Conservation (phyloP, 2,888 invertebrate species). For the Marronus borbonicus region DNA sequence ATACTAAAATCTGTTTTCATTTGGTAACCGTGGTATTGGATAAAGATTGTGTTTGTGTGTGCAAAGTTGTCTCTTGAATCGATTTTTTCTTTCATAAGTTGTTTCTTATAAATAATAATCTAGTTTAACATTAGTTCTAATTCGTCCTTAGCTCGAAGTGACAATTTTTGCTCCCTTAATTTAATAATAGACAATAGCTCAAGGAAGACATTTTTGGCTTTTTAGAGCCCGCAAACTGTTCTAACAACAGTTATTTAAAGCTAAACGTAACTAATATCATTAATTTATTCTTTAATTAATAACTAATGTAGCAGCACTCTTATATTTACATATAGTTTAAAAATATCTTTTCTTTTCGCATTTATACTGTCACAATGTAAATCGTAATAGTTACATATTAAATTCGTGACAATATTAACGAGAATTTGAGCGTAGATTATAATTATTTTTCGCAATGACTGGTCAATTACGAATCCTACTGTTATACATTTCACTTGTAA, state of each 20-base stretch:
- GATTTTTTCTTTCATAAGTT: constrained; percentile 41
- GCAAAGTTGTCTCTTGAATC: constrained; percentile 39
- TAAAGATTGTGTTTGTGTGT: constrained; percentile 45
- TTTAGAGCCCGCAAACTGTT: constrained; percentile 66
- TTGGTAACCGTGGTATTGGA: constrained; percentile 33
- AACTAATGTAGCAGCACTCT: constrained; percentile 47
- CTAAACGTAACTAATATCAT: constrained; percentile 57
- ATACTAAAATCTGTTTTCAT: constrained; percentile 43
- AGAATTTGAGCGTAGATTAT: not conserved
- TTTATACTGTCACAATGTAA: constrained; percentile 15
- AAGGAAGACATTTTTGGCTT: constrained; percentile 70
- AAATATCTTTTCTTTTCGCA: not conserved
- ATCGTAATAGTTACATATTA: not conserved
- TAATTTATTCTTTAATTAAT: constrained; percentile 39
- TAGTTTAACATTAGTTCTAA: constrained; percentile 49
- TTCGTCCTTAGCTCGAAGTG: constrained; percentile 59
- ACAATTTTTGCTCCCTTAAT: constrained; percentile 62
- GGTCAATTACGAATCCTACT: too few relatives aligned
- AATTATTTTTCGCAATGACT: not conserved
- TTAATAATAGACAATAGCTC: constrained; percentile 62
- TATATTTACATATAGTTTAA: constrained; percentile 46
- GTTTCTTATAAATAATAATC: constrained; percentile 45
- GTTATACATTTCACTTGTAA: too few relatives aligned
- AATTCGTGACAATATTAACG: not conserved
- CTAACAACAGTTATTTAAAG: constrained; percentile 65